These are phyloP conservation scores for Podabrus alpinus DNA, from an alignment of 2,888 invertebrate species.

Conservation along the genomic window DNA sequence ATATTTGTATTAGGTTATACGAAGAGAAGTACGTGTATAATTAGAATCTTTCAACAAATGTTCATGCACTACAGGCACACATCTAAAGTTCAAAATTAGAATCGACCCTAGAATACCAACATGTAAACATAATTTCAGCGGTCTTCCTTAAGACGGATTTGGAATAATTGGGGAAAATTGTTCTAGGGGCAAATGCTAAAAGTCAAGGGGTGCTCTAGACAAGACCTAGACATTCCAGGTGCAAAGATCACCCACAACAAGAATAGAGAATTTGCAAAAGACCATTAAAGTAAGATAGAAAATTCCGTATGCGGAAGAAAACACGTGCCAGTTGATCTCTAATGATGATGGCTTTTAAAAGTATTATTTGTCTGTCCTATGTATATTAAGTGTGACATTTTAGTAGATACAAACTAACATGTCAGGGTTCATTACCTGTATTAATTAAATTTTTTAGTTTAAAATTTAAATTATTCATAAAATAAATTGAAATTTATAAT, in stretches of 20 bases:
- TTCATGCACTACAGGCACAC: not conserved
- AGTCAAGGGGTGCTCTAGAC: conserved; percentile 35
- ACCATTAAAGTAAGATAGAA: conserved; percentile 13
- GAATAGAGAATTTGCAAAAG: conserved; percentile 11
- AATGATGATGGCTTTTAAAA: conserved; percentile 7
- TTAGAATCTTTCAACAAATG: not conserved
- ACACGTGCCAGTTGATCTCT: conserved; percentile 27
- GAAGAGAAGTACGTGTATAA: not conserved
- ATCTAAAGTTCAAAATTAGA: conserved; percentile 1
- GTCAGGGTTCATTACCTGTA: not conserved
- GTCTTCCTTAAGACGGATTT: conserved; percentile 9
- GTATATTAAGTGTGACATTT: not conserved
- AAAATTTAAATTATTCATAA: not conserved
- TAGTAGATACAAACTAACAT: not conserved
- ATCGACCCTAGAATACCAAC: not conserved
- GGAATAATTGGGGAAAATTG: conserved; percentile 25
- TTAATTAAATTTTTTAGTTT: not conserved
- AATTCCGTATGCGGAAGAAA: conserved; percentile 3
- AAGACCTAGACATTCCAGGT: conserved; percentile 35
- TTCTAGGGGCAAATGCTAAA: conserved; percentile 30
- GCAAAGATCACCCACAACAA: conserved; percentile 13
- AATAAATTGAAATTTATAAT: too few relatives aligned
- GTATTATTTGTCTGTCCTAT: not conserved
- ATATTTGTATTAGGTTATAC: not conserved
- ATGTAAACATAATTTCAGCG: not conserved